Evolutionary conservation across 2,113 vertebrate genomes (phyloP), one percentile per base, ranked within the genome.

Genomic region (Saguinus imperator): DNA sequence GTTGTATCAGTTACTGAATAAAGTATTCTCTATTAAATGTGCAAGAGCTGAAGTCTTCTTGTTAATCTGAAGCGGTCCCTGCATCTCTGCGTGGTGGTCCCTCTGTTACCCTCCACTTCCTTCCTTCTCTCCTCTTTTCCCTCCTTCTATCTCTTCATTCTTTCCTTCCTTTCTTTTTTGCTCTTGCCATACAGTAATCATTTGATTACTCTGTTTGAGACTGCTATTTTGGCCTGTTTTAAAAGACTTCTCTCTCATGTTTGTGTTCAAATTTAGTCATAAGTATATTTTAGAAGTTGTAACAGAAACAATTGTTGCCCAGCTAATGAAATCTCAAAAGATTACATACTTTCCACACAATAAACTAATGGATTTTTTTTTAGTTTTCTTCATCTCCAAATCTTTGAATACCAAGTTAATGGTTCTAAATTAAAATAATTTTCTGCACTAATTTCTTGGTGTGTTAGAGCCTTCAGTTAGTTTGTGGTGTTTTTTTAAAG

Each of bases 381-480:
- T 29, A 91, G 57, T 61, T 93, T 93, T 66, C 17, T n/a, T n/a
- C 43, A 3, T 50, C 40, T 84, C 64, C 37, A 80, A 64, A 21
- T 91, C 25, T 94, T 89, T 83, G 23, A 61, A 32, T n/a, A 50
- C 57, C 37, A 45, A 79, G 35, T 85, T 82, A 45, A 83, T 64
- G 14, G 1, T 45, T 40, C 82, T 66, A 68, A 82, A 37, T 80
- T 72, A 66, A 79, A 86, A 52, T 45, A 40, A 52, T 50, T 86
- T 66, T 50, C 72, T 70, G 3, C 43, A 57, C 48, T 76, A 37
- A 61, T 70, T 94, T 90, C 27, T 87, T 45, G n/a, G 64, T 48
- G 13, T 70, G 5, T 88, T 83, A 72, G 32, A 58, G 23, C 80
- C 52, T 91, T 93, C 5, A 45, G 25, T 93, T 76, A 57, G n/a